Evolutionary conservation across 2,113 vertebrate species (phyloP).

Genomic region (Chiloscyllium plagiosum): DNA sequence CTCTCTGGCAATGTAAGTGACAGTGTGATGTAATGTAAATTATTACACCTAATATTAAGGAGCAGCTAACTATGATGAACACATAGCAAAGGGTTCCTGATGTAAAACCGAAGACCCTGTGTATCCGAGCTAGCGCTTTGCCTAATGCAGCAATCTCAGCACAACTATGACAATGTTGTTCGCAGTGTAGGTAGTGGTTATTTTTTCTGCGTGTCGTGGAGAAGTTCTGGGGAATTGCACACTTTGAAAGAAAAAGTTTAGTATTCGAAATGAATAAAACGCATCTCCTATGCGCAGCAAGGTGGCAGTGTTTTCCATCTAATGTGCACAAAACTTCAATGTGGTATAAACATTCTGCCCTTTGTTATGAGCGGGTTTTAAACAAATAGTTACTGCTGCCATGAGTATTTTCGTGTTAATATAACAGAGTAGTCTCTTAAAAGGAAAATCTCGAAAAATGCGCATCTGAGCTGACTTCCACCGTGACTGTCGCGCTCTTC

Average conservation of each 20-base stretch:
- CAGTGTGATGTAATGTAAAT: background rate
- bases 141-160: too few relatives aligned
- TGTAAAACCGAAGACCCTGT: background rate
- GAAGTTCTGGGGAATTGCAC: too few relatives aligned
- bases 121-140: background rate
- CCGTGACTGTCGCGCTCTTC: too few relatives aligned
- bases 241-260: background rate
- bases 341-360: background rate
- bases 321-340: background rate
- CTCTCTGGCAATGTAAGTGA: background rate
- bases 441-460: background rate
- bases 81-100: background rate
- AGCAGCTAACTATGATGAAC: background rate
- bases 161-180: background rate
- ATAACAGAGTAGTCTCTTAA: too few relatives aligned
- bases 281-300: background rate
- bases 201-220: background rate
- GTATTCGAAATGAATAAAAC: background rate
- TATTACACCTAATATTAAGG: background rate
- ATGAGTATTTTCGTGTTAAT: background rate
- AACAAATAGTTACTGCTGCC: background rate
- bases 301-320: constrained; percentile 4
- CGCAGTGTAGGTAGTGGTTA: background rate
- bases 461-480: background rate
- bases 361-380: background rate